Conservation (phyloP, 2,888 invertebrate genomes). For the Zelleria hepariella region DNA sequence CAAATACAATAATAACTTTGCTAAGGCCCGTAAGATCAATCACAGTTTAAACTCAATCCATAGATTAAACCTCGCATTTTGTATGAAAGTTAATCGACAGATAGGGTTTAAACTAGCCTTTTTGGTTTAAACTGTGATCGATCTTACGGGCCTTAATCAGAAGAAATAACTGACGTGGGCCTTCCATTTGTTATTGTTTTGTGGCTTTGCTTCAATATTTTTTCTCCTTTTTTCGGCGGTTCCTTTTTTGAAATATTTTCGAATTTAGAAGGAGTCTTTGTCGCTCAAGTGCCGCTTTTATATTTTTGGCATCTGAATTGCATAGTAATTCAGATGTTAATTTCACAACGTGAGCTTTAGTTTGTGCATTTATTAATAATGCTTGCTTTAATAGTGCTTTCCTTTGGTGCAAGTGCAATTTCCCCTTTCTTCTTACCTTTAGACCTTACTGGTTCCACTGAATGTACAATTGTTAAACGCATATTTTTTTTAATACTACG, state of each 20-base stretch:
- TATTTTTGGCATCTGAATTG: neutral
- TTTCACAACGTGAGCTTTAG: neutral
- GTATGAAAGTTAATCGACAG: no score
- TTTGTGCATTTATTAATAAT: neutral
- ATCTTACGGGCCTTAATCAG: no score
- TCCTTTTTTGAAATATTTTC: neutral
- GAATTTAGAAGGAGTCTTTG: neutral
- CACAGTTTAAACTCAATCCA: no score
- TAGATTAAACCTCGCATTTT: no score
- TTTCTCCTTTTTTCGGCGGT: neutral
- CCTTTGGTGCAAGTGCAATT: neutral
- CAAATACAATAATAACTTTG: no score
- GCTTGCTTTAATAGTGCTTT: neutral
- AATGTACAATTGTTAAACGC: no score
- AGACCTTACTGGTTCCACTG: no score
- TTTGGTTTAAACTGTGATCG: no score
- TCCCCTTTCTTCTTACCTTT: neutral
- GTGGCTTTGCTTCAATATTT: neutral
- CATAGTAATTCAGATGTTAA: neutral
- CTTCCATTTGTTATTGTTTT: neutral
- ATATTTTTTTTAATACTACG: no score
- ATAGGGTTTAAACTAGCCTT: no score
- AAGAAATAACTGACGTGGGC: neutral
- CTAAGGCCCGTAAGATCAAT: no score
- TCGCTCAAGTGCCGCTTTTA: neutral